phyloP scores from a whole-genome alignment of 2,113 vertebrate genomes.

The Danionella cerebrum region DNA sequence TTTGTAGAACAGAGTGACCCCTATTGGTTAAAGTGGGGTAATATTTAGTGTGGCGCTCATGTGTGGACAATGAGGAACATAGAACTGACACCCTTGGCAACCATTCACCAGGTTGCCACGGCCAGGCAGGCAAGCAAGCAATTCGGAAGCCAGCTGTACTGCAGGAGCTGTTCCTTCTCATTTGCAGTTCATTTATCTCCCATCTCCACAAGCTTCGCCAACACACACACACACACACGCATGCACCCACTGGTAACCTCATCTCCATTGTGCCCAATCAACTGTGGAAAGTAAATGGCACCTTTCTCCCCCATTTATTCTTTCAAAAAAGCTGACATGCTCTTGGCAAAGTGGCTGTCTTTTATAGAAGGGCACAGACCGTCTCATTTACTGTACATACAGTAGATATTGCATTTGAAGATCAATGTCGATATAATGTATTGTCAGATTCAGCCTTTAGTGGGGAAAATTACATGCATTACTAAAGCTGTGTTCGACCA shows the following conservation, averaged over 20 bases:
- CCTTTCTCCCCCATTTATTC: conserved; percentile 48
- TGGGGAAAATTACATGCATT: conserved; percentile 11
- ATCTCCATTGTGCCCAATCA: conserved; percentile 56
- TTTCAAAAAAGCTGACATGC: conserved; percentile 39
- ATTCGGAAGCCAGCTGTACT: conserved; percentile 44
- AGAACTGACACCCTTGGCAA: conserved; percentile 47
- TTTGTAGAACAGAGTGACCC: conserved; percentile 17
- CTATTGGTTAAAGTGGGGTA: conserved; percentile 12
- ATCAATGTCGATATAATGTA: conserved; percentile 29
- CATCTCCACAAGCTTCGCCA: conserved; percentile 38
- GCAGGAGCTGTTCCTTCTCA: conserved; percentile 43
- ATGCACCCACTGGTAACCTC: conserved; percentile 39
- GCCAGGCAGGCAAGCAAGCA: conserved; percentile 37
- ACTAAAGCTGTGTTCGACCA: background rate
- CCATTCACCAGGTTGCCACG: conserved; percentile 39
- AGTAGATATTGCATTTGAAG: conserved; percentile 20
- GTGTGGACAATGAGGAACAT: conserved; percentile 31
- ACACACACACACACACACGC: conserved; percentile 11
- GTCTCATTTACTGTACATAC: conserved; percentile 20
- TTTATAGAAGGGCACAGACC: conserved; percentile 11
- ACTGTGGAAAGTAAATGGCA: conserved; percentile 58
- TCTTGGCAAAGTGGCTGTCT: conserved; percentile 13
- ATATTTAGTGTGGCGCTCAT: background rate
- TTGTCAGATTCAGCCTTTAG: background rate
- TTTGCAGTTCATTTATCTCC: conserved; percentile 47